A percentile compares a stretch with the other conserved stretches of the same genome.
Evolutionary conservation across 2,797 vertebrate genomes (phyloP).

Genomic region (Bovichtus diacanthus): DNA sequence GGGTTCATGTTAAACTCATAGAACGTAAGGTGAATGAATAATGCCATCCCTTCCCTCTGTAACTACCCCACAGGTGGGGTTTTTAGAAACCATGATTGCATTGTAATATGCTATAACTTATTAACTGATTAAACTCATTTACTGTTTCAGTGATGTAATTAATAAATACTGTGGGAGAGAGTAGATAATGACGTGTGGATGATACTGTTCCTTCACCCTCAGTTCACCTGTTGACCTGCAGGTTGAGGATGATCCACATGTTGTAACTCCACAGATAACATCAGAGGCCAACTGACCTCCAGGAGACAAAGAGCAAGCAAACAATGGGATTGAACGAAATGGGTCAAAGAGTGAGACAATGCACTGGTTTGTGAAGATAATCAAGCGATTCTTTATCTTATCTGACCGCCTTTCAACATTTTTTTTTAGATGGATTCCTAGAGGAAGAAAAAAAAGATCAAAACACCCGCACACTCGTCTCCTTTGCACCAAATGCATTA

Average conservation of each 20-base stretch:
- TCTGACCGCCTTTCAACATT: not conserved
- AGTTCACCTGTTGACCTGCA: constrained; percentile 57
- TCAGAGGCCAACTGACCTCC: not conserved
- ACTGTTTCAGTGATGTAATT: constrained; percentile 8
- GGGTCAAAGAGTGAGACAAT: constrained; percentile 9
- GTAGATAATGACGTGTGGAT: not conserved
- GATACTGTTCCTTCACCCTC: not conserved
- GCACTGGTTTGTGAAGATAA: constrained; percentile 18
- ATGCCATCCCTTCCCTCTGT: not conserved
- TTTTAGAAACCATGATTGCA: not conserved
- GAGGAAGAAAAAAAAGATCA: not conserved
- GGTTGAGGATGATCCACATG: constrained; percentile 8
- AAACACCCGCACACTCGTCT: not conserved
- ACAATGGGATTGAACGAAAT: constrained; percentile 34
- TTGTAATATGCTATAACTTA: constrained; percentile 9
- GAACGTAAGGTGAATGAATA: constrained; percentile 3
- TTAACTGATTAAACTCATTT: constrained; percentile 14
- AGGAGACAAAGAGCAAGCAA: constrained; percentile 23
- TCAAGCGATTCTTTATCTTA: constrained; percentile 19
- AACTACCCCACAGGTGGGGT: constrained; percentile 19
- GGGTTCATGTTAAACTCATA: constrained; percentile 3
- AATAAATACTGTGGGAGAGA: not conserved
- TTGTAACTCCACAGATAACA: constrained; percentile 35
- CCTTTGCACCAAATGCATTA: not conserved
- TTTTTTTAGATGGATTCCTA: not conserved